Base-by-base conservation (phyloP, 2,113 vertebrate species). In the Cryptomyrus ogoouensis region DNA sequence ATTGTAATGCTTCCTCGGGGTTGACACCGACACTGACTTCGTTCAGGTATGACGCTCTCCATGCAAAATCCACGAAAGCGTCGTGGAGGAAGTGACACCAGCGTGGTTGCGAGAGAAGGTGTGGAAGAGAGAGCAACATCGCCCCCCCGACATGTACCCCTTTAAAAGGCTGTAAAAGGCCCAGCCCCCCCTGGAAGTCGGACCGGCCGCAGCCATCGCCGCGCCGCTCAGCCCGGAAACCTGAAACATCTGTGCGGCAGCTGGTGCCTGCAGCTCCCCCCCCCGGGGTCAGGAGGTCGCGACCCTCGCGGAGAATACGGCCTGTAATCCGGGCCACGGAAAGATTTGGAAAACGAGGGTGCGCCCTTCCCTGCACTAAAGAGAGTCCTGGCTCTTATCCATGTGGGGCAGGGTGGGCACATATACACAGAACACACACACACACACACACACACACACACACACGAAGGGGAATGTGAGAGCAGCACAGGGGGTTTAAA, bases 361-460 rank as follows among this genome's bases (percentile, higher is more conserved):
- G 53, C 31, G 47, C 74, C 42, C 83, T 5, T 35, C 56, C 88
- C 83, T 87, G 88, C 92, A 94, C 93, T 90, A 92, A 87, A 91
- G 70, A 94, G 91, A 94, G 92, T 94, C 92, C 90, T 87, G 93
- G 93, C 94, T 91, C 94, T 95, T 94, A 95, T 94, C 93, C 90
- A 92, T 91, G 91, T 91, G 17, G 52, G 17, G 52, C 1, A 15
- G 85, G 58, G 31, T 90, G 91, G 49, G 90, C 85, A 56, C 53
- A 19, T 4, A 13, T 10, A 52, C 50, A 13, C 2, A 52, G 2
- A 0, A 21, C 53, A 56, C 53, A 21, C 19, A 21, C 5, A 47
- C 5, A 17, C 47, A 12, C 47, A 49, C 10, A 13, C 49, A 62
- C 21, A 9, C 21, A n/a, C 5, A n/a, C 19, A 56, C 19, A n/a